A percentile compares a stretch with the other conserved stretches of the same genome.
Evolutionary conservation across 2,797 vertebrate genomes (phyloP).

Genomic region (Halcyon chelicuti): DNA sequence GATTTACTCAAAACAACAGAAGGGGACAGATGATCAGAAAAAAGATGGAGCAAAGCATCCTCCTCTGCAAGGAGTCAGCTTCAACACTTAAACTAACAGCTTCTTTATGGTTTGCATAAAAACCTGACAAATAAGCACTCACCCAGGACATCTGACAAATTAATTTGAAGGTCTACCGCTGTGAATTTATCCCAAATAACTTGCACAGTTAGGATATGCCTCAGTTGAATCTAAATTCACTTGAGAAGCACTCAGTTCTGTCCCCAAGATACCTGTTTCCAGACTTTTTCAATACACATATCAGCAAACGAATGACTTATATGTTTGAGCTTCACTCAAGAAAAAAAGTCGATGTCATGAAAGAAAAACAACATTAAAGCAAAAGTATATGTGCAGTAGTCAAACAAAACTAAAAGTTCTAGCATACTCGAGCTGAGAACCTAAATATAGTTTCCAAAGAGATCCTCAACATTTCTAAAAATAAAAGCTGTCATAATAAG

Average conservation of each 20-base stretch:
- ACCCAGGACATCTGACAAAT: neutral
- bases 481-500: constrained; percentile 58
- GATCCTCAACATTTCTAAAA: constrained; percentile 45
- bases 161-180: neutral
- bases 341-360: neutral
- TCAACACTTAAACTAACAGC: neutral
- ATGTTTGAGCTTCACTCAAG: neutral
- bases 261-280: neutral
- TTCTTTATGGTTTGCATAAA: neutral
- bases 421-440: neutral
- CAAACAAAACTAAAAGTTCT: constrained; percentile 12
- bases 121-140: neutral
- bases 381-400: neutral
- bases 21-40: neutral
- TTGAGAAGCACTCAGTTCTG: neutral
- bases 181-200: neutral
- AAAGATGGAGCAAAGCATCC: neutral
- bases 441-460: constrained; percentile 47
- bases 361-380: constrained; percentile 11
- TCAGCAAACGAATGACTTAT: neutral
- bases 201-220: neutral
- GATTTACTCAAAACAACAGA: neutral
- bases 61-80: neutral
- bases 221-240: neutral
- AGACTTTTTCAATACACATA: neutral